phyloP scores from a whole-genome alignment of 2,888 invertebrate species.

The Zaprionus obscuricornis region DNA sequence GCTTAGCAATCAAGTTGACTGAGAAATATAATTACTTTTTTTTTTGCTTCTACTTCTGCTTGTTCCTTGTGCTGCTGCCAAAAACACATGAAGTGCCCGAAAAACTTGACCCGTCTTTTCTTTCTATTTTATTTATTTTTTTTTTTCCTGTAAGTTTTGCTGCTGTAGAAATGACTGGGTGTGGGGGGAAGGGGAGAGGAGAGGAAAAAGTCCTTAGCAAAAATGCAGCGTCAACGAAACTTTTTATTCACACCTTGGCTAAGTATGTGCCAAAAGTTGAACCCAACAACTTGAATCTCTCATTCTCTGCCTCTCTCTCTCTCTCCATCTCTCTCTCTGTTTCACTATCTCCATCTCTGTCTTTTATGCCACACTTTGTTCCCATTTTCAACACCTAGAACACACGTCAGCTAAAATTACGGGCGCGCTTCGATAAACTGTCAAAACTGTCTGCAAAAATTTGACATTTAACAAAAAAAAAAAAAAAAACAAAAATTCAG shows the following conservation, averaged over 20 bases:
- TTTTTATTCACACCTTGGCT: slow-evolving; percentile 55
- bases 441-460: slow-evolving; percentile 77
- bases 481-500: slow-evolving; percentile 14
- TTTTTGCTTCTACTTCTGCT: neutral
- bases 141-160: no score
- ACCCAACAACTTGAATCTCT: slow-evolving; percentile 22
- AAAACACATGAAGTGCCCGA: no score
- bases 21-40: slow-evolving; percentile 66
- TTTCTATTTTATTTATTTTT: slow-evolving; percentile 42
- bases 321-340: neutral
- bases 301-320: neutral
- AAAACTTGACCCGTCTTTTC: no score
- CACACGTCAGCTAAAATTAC: slow-evolving; percentile 75
- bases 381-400: slow-evolving; percentile 69
- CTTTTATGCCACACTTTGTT: no score
- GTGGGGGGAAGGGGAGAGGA: no score
- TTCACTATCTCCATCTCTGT: no score
- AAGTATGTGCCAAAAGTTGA: slow-evolving; percentile 36
- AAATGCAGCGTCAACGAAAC: slow-evolving; percentile 63
- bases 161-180: no score
- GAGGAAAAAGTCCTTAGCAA: slow-evolving; percentile 47
- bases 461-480: slow-evolving; percentile 68
- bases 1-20: slow-evolving; percentile 44
- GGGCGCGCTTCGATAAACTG: slow-evolving; percentile 75
- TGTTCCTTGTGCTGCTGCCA: slow-evolving; percentile 17